Percentiles rank a stretch among this genome's conserved stretches.
These are phyloP conservation scores for Philereme vetulata DNA, from an alignment of 2,888 invertebrate species.

Conservation along the genomic window DNA sequence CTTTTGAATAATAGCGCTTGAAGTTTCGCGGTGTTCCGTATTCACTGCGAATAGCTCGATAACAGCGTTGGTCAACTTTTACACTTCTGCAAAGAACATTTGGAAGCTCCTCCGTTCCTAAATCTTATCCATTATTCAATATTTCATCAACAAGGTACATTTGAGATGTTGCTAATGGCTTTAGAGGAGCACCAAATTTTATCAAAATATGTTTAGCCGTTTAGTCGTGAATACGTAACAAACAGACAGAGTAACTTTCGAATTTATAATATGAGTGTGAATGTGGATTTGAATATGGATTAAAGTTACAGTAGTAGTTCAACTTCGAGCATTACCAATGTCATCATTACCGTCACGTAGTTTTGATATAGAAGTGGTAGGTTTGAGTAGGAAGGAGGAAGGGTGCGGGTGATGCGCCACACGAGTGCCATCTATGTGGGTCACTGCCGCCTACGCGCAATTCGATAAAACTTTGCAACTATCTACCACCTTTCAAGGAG, in stretches of 20 bases:
- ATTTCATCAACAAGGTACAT: constrained; percentile 6
- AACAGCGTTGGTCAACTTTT: constrained; percentile 16
- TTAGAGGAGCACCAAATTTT: not conserved
- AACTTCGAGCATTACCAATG: constrained; percentile 19
- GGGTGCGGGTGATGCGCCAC: constrained; percentile 67
- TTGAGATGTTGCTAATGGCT: not conserved
- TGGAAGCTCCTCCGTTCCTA: not conserved
- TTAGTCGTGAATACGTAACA: no score
- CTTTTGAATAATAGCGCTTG: constrained; percentile 13
- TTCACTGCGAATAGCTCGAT: constrained; percentile 13
- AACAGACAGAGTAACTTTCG: no score
- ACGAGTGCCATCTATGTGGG: constrained; percentile 70
- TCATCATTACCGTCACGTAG: constrained; percentile 28
- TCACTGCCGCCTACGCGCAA: constrained; percentile 80
- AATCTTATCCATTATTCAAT: constrained; percentile 13
- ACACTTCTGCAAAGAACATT: constrained; percentile 11
- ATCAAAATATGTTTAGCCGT: not conserved
- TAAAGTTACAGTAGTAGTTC: constrained; percentile 3
- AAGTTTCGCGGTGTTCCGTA: constrained; percentile 28
- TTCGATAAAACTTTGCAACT: constrained; percentile 77
- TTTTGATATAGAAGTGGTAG: constrained; percentile 24
- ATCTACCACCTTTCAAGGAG: constrained; percentile 50
- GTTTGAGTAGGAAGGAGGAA: constrained; percentile 58
- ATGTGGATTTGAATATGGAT: constrained; percentile 8
- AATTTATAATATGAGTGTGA: no score